Base-by-base conservation (phyloP, 2,888 invertebrate genomes). In the Diogma glabrata region DNA sequence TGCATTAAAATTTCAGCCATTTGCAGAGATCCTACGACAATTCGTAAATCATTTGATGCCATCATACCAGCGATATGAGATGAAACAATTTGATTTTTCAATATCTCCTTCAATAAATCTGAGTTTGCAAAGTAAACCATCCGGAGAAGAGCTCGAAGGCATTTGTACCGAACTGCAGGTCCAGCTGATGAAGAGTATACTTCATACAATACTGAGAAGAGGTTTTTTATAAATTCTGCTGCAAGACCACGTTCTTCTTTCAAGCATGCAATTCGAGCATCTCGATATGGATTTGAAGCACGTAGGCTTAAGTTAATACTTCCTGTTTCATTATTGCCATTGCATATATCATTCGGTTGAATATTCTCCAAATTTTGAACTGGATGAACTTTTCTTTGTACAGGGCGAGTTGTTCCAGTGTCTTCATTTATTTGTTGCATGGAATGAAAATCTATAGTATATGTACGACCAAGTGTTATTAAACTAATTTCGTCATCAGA, bases 361-460 rank as follows among this genome's bases (percentile, higher is more conserved):
- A 19, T n/a, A 14, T 33, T 48, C 10, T 30, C 30, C 14, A 30
- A 10, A 33, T 20, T 48, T 33, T 48, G 48, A 58, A 82, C 78
- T 20, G 85, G 79, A 56, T 80, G 77, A 26, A 81, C 76, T 60
- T 83, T 78, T 40, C 92, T 81, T 69, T 94, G 94, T 56, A 97
- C 91, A 36, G 91, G 86, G 45, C 95, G 76, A 28, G 93, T 87
- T 23, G 92, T 93, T 55, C 96, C 96, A 1, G 94, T 92, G 69
- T 95, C 95, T 74, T 97, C 96, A 70, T 96, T 97, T 58, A 96
- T 90, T 75, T 97, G 95, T 70, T 94, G 94, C 94, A 96, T 93
- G 60, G 92, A 86, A 65, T 91, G 87, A 64, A 97, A 88, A 75
- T 97, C 96, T 58, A 97, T 86, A 1, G 94, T 93, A 72, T 95